Conservation (phyloP, 1,140 invertebrate species). For the Habropoda laboriosa region DNA sequence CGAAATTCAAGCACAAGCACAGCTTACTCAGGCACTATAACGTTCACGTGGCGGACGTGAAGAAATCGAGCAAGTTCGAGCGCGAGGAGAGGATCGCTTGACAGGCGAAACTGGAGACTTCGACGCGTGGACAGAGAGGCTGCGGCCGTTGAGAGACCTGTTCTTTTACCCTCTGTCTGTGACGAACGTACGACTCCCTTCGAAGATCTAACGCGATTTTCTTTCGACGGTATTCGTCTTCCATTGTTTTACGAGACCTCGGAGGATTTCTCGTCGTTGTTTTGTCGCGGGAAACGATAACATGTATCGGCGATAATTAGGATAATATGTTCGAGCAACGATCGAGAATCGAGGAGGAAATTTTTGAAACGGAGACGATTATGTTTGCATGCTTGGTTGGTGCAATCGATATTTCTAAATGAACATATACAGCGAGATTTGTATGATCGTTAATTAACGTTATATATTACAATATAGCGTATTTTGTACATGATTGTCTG, state of each 20-base stretch:
- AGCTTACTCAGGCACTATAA: constrained; percentile 76
- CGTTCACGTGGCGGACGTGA: constrained; percentile 39
- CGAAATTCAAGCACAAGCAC: constrained; percentile 78
- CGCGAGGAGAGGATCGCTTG: constrained; percentile 25
- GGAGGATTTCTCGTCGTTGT: no score
- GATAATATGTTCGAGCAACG: no score
- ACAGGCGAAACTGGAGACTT: constrained; percentile 19
- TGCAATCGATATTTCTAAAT: no score
- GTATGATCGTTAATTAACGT: background rate
- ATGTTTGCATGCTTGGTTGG: background rate
- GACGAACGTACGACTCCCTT: no score
- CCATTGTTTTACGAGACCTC: no score
- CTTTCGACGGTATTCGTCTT: no score
- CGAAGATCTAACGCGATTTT: no score
- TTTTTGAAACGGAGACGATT: background rate
- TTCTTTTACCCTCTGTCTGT: no score
- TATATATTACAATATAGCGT: background rate
- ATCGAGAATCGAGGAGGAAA: no score
- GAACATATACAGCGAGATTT: background rate
- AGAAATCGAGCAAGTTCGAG: background rate
- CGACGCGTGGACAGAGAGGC: background rate
- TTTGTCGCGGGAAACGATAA: no score
- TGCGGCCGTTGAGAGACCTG: background rate
- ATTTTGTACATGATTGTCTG: background rate
- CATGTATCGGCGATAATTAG: no score